These are phyloP conservation scores for Iphiclides podalirius DNA, from an alignment of 2,888 invertebrate species.

Conservation along the genomic window DNA sequence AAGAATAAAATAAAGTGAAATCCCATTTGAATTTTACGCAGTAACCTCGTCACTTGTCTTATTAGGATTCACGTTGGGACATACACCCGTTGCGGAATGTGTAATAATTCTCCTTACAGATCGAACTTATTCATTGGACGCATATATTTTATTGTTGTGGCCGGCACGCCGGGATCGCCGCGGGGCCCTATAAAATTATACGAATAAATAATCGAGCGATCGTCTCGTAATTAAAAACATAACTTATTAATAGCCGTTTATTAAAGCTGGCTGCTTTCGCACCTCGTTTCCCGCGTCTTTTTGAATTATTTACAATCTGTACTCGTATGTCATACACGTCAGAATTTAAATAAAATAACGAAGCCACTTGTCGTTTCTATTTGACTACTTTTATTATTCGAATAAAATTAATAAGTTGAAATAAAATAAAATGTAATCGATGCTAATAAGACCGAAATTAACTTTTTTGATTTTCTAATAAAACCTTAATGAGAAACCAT, in stretches of 20 bases:
- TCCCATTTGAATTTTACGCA: too few species aligned
- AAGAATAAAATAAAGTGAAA: too few species aligned
- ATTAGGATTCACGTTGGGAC: conserved; percentile 35
- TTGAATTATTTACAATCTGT: conserved; percentile 21
- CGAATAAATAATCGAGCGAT: conserved; percentile 74
- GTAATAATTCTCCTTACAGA: conserved; percentile 72
- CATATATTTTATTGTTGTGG: conserved; percentile 69
- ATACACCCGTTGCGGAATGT: too few species aligned
- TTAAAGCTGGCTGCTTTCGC: conserved; percentile 73
- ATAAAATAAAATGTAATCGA: too few species aligned
- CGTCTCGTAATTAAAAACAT: conserved; percentile 75
- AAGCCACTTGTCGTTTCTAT: too few species aligned
- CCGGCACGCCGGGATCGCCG: conserved; percentile 52
- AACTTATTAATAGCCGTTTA: conserved; percentile 78
- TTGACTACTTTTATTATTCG: too few species aligned
- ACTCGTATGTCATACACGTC: not conserved
- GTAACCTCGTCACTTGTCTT: conserved; percentile 19
- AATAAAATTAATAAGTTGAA: too few species aligned
- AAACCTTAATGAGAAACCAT: too few species aligned
- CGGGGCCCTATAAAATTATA: conserved; percentile 76
- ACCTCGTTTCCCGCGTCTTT: conserved; percentile 39
- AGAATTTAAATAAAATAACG: too few species aligned
- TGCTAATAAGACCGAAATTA: too few species aligned
- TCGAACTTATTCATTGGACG: conserved; percentile 73
- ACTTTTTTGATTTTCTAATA: too few species aligned